Conservation (phyloP, 2,888 invertebrate species). For the Agonopterix subpropinquella region DNA sequence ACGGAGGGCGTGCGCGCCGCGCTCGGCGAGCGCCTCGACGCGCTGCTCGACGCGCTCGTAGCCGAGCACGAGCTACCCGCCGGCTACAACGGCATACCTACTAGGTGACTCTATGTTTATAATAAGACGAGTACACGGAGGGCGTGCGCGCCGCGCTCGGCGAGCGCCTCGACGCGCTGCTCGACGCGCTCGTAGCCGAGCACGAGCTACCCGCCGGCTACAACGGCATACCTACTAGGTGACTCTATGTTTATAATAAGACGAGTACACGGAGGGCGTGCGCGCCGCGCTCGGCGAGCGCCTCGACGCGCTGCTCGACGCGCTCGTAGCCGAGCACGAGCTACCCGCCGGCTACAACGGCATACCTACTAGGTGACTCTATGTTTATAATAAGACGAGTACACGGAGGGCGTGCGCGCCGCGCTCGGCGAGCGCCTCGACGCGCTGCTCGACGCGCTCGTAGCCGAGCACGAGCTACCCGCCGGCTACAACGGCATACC, state of each 20-base stretch:
- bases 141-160: constrained; percentile 70
- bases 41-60: constrained; percentile 79
- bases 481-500: constrained; percentile 76
- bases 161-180: constrained; percentile 79
- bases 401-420: constrained; percentile 10
- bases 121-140: background rate
- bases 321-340: constrained; percentile 79
- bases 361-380: constrained; percentile 66
- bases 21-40: constrained; percentile 80
- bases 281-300: constrained; percentile 78
- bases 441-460: constrained; percentile 78
- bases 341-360: constrained; percentile 72
- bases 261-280: too few relatives aligned
- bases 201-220: constrained; percentile 71
- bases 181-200: constrained; percentile 80
- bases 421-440: constrained; percentile 82
- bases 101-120: constrained; percentile 32
- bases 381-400: background rate
- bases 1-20: constrained; percentile 41
- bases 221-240: constrained; percentile 77
- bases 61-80: constrained; percentile 78
- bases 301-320: constrained; percentile 80
- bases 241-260: background rate
- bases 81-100: constrained; percentile 76
- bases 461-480: constrained; percentile 79